Percentiles rank a stretch among this genome's conserved stretches.
phyloP scores from a whole-genome alignment of 2,113 vertebrate species.

The Mixornis gularis region DNA sequence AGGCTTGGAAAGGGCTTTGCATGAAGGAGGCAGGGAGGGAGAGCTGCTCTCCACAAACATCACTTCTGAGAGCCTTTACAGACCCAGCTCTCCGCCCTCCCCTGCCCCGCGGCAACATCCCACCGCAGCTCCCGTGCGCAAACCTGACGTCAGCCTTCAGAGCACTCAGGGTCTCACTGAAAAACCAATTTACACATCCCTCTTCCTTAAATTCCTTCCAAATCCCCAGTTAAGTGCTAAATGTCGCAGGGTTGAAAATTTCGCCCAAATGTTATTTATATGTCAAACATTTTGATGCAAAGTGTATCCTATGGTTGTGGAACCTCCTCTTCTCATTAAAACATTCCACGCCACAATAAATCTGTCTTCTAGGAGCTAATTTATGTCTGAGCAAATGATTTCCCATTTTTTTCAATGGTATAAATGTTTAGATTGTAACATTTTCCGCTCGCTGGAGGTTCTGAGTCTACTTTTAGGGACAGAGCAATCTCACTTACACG shows the following conservation, averaged over 20 bases:
- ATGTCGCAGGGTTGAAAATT: neutral
- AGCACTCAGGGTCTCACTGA: neutral
- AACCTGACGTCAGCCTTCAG: conserved; percentile 29
- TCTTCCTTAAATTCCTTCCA: conserved; percentile 47
- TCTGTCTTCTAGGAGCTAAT: conserved; percentile 57
- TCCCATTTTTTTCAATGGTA: conserved; percentile 50
- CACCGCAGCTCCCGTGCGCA: neutral
- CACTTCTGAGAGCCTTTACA: neutral
- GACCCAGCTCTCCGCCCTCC: neutral
- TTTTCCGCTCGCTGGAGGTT: conserved; percentile 55
- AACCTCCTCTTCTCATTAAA: conserved; percentile 64
- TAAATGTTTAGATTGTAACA: conserved; percentile 72
- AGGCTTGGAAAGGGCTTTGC: neutral
- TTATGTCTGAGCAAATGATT: conserved; percentile 70
- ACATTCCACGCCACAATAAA: conserved; percentile 67
- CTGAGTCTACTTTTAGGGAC: conserved; percentile 31
- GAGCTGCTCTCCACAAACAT: neutral
- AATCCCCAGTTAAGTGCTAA: conserved; percentile 46
- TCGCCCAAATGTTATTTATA: neutral
- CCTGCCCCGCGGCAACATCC: neutral
- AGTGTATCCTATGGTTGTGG: neutral
- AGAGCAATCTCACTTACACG: neutral
- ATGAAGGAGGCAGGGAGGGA: neutral
- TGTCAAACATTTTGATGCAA: conserved; percentile 5
- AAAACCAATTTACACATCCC: conserved; percentile 2